Percentiles rank a stretch among this genome's conserved stretches.
Conservation (phyloP, 2,797 vertebrate species). For the Pangasius macronema region DNA sequence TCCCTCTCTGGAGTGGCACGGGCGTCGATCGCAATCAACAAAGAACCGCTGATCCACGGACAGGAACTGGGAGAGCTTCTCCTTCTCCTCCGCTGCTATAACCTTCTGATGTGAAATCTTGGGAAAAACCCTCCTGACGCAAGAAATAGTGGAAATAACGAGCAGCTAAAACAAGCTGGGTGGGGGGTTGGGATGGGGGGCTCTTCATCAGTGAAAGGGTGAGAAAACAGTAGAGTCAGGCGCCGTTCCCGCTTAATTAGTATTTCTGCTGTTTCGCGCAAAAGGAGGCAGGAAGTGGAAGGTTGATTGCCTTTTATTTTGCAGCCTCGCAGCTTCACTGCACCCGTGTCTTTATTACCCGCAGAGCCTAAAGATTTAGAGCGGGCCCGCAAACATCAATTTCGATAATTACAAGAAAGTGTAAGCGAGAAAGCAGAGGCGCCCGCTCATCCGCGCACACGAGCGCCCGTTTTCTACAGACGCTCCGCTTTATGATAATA, state of each 20-base stretch:
- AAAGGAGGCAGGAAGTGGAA: slow-evolving; percentile 72
- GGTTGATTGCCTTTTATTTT: slow-evolving; percentile 80
- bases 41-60: slow-evolving; percentile 67
- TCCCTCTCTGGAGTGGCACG: slow-evolving; percentile 59
- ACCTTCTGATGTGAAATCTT: slow-evolving; percentile 61
- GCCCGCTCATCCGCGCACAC: slow-evolving; percentile 51
- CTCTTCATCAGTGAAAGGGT: slow-evolving; percentile 46
- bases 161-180: slow-evolving; percentile 4
- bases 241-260: slow-evolving; percentile 76
- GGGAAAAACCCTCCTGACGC: slow-evolving; percentile 46
- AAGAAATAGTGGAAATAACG: slow-evolving; percentile 39
- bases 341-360: slow-evolving; percentile 71
- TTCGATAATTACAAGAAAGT: slow-evolving; percentile 78
- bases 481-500: slow-evolving; percentile 69
- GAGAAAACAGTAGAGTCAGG: slow-evolving; percentile 57
- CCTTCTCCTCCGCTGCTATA: slow-evolving; percentile 64
- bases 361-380: slow-evolving; percentile 75
- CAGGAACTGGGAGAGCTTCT: slow-evolving; percentile 64
- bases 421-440: slow-evolving; percentile 67
- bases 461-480: slow-evolving; percentile 46
- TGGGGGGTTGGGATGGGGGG: background rate
- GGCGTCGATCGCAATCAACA: slow-evolving; percentile 69
- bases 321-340: slow-evolving; percentile 68
- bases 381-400: slow-evolving; percentile 75
- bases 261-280: slow-evolving; percentile 75